Base-by-base conservation (phyloP, 2,888 invertebrate species). In the Chironomus riparius region DNA sequence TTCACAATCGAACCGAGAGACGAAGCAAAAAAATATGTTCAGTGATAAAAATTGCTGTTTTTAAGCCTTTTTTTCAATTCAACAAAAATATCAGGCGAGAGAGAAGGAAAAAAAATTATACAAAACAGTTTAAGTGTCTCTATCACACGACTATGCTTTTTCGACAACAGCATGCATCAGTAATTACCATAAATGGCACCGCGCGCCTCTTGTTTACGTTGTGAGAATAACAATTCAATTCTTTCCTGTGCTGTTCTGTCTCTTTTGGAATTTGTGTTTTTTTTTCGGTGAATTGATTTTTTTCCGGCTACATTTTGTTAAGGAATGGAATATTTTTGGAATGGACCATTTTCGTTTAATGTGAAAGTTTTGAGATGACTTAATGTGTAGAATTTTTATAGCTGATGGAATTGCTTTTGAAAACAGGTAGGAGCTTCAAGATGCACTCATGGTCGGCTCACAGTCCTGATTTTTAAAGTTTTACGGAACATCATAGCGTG, bases 181-280 rank as follows among this genome's bases (percentile, higher is more conserved):
- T 74, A 74, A 74, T 74, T 74, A 74, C 74, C 74, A 74, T 74
- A 74, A 74, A 74, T 74, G 74, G 74, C 68, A 74, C 74, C 74
- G 74, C 65, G 68, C 47, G 68, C 74, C 21, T 24, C 65, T 74
- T 62, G 74, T 74, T 65, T 74, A 74, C 74, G 74, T 48, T 74
- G 28, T 24, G 68, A 65, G 74, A 74, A 74, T 74, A 74, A 74
- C 74, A 74, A 74, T 74, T 74, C 74, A 74, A 74, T 74, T 74
- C 18, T 56, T 56, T 15, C 18, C n/a, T 56, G 15, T 56, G 15
- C 38, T 38, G 38, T 38, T 56, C n/a, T 56, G 15, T 56, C 56
- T 56, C 56, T n/a, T 56, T 56, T 56, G 56, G 56, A 56, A 56
- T 56, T 50, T 50, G 15, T n/a, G n/a, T n/a, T n/a, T n/a, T n/a